phyloP scores from a whole-genome alignment of 2,888 invertebrate species.

The Polydrusus pterygomalis region DNA sequence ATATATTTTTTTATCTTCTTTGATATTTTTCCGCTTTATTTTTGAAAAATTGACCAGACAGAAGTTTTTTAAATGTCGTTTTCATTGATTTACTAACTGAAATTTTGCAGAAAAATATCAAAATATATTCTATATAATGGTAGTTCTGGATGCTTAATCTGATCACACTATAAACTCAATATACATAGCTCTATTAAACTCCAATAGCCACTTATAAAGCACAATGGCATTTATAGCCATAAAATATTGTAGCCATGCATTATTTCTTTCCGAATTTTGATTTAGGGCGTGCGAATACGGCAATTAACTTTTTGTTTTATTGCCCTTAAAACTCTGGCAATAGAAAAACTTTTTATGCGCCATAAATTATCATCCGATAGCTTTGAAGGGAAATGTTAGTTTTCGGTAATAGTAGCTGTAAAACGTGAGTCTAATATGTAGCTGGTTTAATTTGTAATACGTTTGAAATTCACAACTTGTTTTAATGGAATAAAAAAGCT shows the following conservation, averaged over 20 bases:
- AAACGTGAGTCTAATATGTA: not conserved
- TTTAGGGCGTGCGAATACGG: conserved; percentile 57
- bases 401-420: conserved; percentile 6
- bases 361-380: conserved; percentile 23
- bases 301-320: conserved; percentile 59
- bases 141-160: not conserved
- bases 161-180: conserved; percentile 10
- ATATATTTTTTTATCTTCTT: too few relatives aligned
- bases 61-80: too few relatives aligned
- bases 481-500: too few relatives aligned
- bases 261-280: conserved; percentile 57
- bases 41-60: too few relatives aligned
- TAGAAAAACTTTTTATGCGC: conserved; percentile 42
- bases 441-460: not conserved
- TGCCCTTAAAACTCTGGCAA: conserved; percentile 42
- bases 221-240: conserved; percentile 67
- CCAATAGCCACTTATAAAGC: conserved; percentile 68
- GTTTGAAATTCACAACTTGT: too few relatives aligned
- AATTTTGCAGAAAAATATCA: too few relatives aligned
- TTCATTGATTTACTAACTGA: too few relatives aligned
- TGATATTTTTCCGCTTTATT: too few relatives aligned
- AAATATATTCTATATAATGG: not conserved
- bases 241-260: conserved; percentile 61
- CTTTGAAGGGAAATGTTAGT: conserved; percentile 22
- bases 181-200: conserved; percentile 63